A percentile compares a stretch with the other conserved stretches of the same genome.
These are phyloP conservation scores for Gonatopus flavifemur DNA, from an alignment of 1,140 invertebrate species.

Conservation along the genomic window DNA sequence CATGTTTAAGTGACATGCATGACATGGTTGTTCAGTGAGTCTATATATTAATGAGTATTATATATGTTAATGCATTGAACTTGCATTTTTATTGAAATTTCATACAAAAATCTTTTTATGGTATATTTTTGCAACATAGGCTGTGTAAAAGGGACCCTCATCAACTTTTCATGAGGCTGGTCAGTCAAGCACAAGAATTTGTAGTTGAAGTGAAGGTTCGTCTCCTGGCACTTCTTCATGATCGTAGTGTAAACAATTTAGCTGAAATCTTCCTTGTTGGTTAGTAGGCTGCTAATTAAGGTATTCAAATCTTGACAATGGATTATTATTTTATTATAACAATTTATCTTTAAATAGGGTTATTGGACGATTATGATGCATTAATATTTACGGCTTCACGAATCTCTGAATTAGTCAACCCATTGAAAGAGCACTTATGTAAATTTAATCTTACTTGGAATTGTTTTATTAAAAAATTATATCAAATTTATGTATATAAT, in stretches of 20 bases:
- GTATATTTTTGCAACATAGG: conserved; percentile 48
- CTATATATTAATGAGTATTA: background rate
- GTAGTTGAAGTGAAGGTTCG: conserved; percentile 67
- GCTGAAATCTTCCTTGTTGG: conserved; percentile 60
- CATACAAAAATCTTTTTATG: background rate
- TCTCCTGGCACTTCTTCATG: conserved; percentile 59
- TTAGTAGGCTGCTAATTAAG: conserved; percentile 33
- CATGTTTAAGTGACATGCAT: conserved; percentile 31
- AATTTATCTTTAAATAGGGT: conserved; percentile 36
- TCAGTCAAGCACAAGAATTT: conserved; percentile 66
- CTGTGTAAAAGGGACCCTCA: conserved; percentile 64
- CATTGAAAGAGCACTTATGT: conserved; percentile 61
- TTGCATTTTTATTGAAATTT: background rate
- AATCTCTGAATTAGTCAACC: conserved; percentile 61
- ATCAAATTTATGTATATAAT: conserved; percentile 65
- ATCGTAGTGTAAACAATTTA: conserved; percentile 57
- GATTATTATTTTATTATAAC: background rate
- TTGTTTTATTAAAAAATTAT: conserved; percentile 66
- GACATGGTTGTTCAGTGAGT: conserved; percentile 41
- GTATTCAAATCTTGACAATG: background rate
- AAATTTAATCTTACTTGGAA: conserved; percentile 67
- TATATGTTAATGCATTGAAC: background rate
- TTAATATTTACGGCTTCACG: conserved; percentile 61
- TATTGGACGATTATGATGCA: conserved; percentile 66
- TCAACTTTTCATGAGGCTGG: conserved; percentile 64